Evolutionary conservation across 2,888 invertebrate species (phyloP).

Genomic region (Microplitis deprimator): DNA sequence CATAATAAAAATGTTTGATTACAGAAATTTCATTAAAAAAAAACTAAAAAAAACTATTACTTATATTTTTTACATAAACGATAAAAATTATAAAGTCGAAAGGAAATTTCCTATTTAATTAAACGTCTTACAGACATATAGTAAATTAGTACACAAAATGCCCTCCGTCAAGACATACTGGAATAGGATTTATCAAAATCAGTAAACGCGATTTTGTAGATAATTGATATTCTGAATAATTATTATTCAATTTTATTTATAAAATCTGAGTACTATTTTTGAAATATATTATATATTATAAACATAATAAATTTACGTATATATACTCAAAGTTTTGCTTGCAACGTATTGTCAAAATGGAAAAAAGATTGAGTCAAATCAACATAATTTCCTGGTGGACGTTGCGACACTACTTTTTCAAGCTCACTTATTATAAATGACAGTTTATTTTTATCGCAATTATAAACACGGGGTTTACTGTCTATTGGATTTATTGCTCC

Average conservation of each 20-base stretch:
- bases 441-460: slow-evolving; percentile 54
- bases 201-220: too few relatives aligned
- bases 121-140: too few relatives aligned
- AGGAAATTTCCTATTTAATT: neutral
- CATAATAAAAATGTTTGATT: neutral
- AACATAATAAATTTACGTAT: neutral
- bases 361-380: slow-evolving; percentile 53
- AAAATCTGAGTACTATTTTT: neutral
- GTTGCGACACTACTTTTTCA: slow-evolving; percentile 54
- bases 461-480: slow-evolving; percentile 53
- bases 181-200: too few relatives aligned
- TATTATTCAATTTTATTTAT: neutral
- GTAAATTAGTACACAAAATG: too few relatives aligned
- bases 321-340: slow-evolving; percentile 62
- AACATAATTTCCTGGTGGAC: slow-evolving; percentile 57
- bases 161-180: too few relatives aligned
- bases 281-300: neutral
- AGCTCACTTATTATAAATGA: slow-evolving; percentile 54
- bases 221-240: too few relatives aligned
- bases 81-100: neutral
- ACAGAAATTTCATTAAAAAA: neutral
- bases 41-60: neutral
- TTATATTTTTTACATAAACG: neutral
- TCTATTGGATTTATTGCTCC: slow-evolving; percentile 52
- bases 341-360: slow-evolving; percentile 53